Evolutionary conservation across 2,113 vertebrate genomes (phyloP).

Genomic region (Montifringilla adamsi): DNA sequence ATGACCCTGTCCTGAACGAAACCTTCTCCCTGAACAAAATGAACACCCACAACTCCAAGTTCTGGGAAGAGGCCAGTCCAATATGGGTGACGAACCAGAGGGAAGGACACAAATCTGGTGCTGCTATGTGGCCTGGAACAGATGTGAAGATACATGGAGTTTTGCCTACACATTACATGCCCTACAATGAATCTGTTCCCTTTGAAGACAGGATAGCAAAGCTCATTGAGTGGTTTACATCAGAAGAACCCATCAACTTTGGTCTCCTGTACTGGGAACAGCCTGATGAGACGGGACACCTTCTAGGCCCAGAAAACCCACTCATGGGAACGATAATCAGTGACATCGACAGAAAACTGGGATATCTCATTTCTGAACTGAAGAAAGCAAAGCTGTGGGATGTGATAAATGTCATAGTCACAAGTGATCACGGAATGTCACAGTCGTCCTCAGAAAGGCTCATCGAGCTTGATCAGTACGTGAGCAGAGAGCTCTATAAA

Average conservation of each 20-base stretch:
- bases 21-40: constrained; percentile 84
- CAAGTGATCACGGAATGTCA: constrained; percentile 91
- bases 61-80: constrained; percentile 89
- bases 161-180: constrained; percentile 79
- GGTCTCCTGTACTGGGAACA: constrained; percentile 92
- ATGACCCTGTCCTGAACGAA: constrained; percentile 79
- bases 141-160: constrained; percentile 84
- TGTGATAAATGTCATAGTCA: constrained; percentile 84
- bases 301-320: constrained; percentile 82
- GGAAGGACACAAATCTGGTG: constrained; percentile 81
- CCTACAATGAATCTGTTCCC: constrained; percentile 80
- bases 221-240: constrained; percentile 85
- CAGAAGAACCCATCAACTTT: constrained; percentile 80
- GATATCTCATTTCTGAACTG: constrained; percentile 82
- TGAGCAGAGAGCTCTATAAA: constrained; percentile 80
- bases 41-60: constrained; percentile 77
- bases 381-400: constrained; percentile 79
- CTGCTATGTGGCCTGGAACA: constrained; percentile 91
- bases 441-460: constrained; percentile 82
- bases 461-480: constrained; percentile 85
- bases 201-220: constrained; percentile 82
- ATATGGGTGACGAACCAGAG: constrained; percentile 88
- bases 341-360: constrained; percentile 84
- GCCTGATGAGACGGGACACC: constrained; percentile 84
- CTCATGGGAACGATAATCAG: constrained; percentile 79